Conservation (phyloP, 2,888 invertebrate species). For the Timandra comae region DNA sequence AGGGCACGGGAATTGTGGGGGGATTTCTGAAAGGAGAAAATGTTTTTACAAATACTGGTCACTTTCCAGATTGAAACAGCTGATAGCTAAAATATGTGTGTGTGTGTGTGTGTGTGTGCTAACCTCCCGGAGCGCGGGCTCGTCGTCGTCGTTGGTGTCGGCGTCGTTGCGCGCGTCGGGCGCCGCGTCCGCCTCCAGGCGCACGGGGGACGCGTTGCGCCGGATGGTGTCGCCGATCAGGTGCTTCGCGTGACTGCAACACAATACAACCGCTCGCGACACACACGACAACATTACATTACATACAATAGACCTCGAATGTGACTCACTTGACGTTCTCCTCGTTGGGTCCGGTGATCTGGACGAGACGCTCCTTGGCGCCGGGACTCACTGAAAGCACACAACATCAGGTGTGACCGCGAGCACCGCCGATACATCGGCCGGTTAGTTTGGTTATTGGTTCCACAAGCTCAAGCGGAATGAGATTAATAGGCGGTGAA, state of each 20-base stretch:
- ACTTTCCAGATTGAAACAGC: too few species aligned
- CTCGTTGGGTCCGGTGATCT: constrained; percentile 95
- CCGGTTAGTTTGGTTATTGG: constrained; percentile 26
- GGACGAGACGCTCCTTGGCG: constrained; percentile 95
- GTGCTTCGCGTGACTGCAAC: constrained; percentile 88
- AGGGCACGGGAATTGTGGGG: constrained; percentile 78
- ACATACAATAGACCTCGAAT: too few species aligned
- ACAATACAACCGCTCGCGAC: background rate
- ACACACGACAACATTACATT: too few species aligned
- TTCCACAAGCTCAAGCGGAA: constrained; percentile 46
- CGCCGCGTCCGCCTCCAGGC: constrained; percentile 77
- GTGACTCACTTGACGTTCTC: constrained; percentile 89
- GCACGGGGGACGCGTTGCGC: constrained; percentile 94
- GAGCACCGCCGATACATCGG: constrained; percentile 10
- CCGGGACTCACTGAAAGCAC: constrained; percentile 90
- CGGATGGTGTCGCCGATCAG: constrained; percentile 96
- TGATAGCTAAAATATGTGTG: too few species aligned
- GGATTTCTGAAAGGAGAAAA: constrained; percentile 62
- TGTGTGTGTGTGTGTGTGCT: too few species aligned
- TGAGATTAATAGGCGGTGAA: constrained; percentile 46
- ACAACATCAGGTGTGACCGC: constrained; percentile 20
- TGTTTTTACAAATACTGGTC: too few species aligned
- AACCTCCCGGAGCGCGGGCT: constrained; percentile 42
- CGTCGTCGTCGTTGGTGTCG: constrained; percentile 68
- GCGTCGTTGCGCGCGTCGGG: constrained; percentile 88